These are phyloP conservation scores for Haliaeetus leucogaster DNA, from an alignment of 2,113 vertebrate species.

Conservation along the genomic window DNA sequence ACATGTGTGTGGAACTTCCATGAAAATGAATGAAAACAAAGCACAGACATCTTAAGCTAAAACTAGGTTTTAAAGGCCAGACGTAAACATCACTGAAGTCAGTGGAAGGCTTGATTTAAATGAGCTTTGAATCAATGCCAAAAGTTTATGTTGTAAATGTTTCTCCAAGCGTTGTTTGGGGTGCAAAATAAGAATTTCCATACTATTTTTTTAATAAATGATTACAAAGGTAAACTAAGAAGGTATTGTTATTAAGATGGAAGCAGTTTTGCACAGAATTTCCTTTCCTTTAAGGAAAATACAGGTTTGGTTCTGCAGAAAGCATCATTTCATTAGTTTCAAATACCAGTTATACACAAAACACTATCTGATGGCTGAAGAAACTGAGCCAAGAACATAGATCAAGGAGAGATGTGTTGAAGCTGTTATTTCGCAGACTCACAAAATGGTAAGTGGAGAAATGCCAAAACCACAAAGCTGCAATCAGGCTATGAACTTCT, in stretches of 20 bases:
- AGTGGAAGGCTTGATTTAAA: neutral
- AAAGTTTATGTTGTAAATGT: neutral
- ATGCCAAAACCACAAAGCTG: constrained; percentile 6
- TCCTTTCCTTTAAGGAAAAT: neutral
- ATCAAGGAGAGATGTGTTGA: neutral
- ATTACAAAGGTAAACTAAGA: neutral
- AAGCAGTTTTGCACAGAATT: neutral
- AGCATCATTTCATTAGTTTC: neutral
- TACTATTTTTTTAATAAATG: neutral
- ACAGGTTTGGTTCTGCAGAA: neutral
- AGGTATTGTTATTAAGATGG: neutral
- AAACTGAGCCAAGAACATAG: neutral
- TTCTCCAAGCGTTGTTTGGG: neutral
- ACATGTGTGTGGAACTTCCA: neutral
- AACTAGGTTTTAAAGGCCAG: neutral
- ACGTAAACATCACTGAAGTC: neutral
- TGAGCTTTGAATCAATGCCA: neutral
- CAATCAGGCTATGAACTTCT: neutral
- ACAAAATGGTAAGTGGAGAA: neutral
- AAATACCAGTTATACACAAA: neutral
- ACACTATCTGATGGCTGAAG: neutral
- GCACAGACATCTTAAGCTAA: neutral
- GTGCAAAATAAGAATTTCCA: neutral
- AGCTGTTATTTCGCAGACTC: neutral
- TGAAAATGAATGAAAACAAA: neutral